Base-by-base conservation (phyloP, 2,113 vertebrate genomes). In the Saguinus midas region DNA sequence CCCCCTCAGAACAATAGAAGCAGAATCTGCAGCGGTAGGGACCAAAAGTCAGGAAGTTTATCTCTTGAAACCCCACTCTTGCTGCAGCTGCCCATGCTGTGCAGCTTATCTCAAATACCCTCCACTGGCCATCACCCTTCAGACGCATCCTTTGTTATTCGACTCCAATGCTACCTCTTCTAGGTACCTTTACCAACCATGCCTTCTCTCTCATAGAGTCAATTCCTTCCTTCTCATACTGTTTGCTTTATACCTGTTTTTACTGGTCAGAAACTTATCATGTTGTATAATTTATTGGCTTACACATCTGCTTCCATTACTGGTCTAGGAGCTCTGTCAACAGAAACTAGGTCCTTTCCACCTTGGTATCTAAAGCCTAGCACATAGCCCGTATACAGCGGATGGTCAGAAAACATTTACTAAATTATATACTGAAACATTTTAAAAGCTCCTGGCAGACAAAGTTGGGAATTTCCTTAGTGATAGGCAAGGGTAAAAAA, bases 41-140 rank as follows among this genome's bases (percentile, higher is more conserved):
- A 21, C 18, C 35, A 43, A 40, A 80, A 83, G 48, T 68, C 4
- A 37, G 13, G n/a, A 61, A 20, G 4, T 23, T 70, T 68, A 40
- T 43, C 12, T 78, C 35, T 27, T 25, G 37, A 70, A 32, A 6
- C 32, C 32, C 58, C 0, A 16, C 5, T n/a, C 21, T 61, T 23
- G 10, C 13, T 8, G 25, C n/a, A 17, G 0, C 2, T 83, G 29
- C 5, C 25, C 25, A 32, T 0, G 0, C 23, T 52, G n/a, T 1
- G 32, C 43, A 35, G 12, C 23, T 70, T 6, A 7, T 83, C 8
- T 45, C 25, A 80, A 80, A 40, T 21, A 48, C 4, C 52, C 21
- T 16, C 14, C 66, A 40, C 7, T 8, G 1, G 3, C 57, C 17
- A 13, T 8, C 66, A 90, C 6, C 25, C 18, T 45, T 25, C 27